phyloP scores from a whole-genome alignment of 2,888 invertebrate species.

The Meloe dianella region DNA sequence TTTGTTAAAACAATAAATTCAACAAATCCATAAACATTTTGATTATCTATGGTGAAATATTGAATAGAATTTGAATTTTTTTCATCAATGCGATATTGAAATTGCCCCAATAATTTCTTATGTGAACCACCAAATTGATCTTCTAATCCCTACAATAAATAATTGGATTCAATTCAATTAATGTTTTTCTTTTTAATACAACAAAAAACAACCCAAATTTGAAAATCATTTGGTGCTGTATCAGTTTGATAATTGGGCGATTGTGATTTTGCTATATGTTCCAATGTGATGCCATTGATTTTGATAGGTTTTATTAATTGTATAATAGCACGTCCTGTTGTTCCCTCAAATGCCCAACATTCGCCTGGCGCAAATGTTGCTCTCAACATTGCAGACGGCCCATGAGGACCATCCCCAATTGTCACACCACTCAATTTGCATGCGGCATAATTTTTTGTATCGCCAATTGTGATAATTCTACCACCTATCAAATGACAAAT shows the following conservation, averaged over 20 bases:
- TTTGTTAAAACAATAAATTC: not conserved
- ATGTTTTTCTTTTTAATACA: no score
- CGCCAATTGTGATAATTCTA: not conserved
- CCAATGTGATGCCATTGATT: not conserved
- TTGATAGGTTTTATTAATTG: not conserved
- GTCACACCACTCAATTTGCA: not conserved
- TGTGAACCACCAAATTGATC: not conserved
- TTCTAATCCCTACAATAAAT: not conserved
- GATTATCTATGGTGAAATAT: not conserved
- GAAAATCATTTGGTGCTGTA: not conserved
- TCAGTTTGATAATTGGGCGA: not conserved
- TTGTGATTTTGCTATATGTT: not conserved
- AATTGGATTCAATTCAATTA: no score
- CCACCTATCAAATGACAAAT: no score
- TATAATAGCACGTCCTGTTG: not conserved
- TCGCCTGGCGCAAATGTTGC: not conserved
- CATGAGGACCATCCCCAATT: not conserved
- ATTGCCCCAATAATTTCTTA: not conserved
- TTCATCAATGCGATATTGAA: not conserved
- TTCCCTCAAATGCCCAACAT: not conserved
- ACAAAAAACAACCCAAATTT: conserved; percentile 7
- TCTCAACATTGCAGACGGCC: not conserved
- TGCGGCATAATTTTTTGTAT: not conserved
- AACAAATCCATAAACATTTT: not conserved
- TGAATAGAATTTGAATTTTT: not conserved